A percentile compares a stretch with the other conserved stretches of the same genome.
phyloP scores from a whole-genome alignment of 2,888 invertebrate genomes.

The Pollenia labialis region DNA sequence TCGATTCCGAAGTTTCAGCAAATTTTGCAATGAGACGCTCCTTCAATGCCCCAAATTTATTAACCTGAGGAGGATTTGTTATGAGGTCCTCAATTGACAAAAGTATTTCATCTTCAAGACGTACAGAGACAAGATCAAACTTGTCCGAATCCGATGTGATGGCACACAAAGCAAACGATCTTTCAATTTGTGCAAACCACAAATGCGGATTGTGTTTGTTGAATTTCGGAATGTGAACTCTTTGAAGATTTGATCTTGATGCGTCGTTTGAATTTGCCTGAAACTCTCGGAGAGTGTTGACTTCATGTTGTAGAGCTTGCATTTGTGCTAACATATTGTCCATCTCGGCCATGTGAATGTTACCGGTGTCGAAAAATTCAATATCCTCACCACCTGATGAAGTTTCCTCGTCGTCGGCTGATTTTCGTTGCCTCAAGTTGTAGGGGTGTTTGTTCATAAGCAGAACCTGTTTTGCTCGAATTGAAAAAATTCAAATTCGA shows the following conservation, averaged over 20 bases:
- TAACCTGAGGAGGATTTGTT: slow-evolving; percentile 31
- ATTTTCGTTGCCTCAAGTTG: too few species aligned
- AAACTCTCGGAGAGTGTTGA: slow-evolving; percentile 1
- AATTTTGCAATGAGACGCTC: too few species aligned
- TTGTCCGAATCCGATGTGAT: slow-evolving; percentile 21
- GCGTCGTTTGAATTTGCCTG: background rate
- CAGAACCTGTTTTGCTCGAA: too few species aligned
- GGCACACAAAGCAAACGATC: slow-evolving; percentile 10
- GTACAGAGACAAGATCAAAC: slow-evolving; percentile 39
- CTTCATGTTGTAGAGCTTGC: slow-evolving; percentile 7
- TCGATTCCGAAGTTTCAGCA: slow-evolving; percentile 2
- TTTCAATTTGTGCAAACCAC: slow-evolving; percentile 52
- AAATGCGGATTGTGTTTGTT: slow-evolving; percentile 44
- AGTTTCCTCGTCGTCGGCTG: too few species aligned
- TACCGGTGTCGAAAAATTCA: too few species aligned
- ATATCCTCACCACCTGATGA: too few species aligned
- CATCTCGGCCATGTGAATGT: too few species aligned
- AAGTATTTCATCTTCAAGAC: slow-evolving; percentile 46
- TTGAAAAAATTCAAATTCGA: too few species aligned
- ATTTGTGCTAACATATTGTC: slow-evolving; percentile 13
- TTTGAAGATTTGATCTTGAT: slow-evolving; percentile 20
- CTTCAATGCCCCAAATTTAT: background rate
- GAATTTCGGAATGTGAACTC: slow-evolving; percentile 37
- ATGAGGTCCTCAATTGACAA: slow-evolving; percentile 58
- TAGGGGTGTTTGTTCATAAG: too few species aligned